These are phyloP conservation scores for Fragum whitleyi DNA, from an alignment of 2,888 invertebrate genomes.

Conservation along the genomic window DNA sequence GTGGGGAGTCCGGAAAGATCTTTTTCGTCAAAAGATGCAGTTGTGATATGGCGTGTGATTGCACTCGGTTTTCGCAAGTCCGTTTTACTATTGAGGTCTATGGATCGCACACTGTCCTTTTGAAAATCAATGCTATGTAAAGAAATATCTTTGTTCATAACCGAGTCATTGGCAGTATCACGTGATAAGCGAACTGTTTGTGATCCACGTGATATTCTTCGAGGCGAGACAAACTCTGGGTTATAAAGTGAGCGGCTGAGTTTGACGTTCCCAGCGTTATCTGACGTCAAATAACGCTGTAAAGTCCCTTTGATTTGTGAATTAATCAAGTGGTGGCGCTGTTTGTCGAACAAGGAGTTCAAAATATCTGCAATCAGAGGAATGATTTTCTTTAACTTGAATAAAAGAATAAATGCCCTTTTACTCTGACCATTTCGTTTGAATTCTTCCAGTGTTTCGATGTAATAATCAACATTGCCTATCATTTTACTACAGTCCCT, in stretches of 20 bases:
- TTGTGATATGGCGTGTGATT: constrained; percentile 13
- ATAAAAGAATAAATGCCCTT: constrained; percentile 11
- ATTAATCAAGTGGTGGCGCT: constrained; percentile 8
- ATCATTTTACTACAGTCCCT: constrained; percentile 5
- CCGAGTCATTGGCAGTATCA: background rate
- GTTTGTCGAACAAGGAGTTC: constrained; percentile 12
- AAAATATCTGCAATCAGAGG: constrained; percentile 12
- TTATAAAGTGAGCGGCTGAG: constrained; percentile 9
- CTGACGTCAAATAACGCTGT: constrained; percentile 10
- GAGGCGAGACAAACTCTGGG: background rate
- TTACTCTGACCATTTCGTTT: background rate
- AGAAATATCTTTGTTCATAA: background rate
- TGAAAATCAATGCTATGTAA: background rate
- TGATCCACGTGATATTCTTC: background rate
- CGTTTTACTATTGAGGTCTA: background rate
- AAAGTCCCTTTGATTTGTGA: constrained; percentile 1
- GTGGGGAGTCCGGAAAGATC: background rate
- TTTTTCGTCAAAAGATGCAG: constrained; percentile 17
- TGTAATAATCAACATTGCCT: background rate
- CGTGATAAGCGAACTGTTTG: background rate
- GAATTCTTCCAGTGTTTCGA: background rate
- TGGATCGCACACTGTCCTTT: background rate
- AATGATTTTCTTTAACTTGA: constrained; percentile 6
- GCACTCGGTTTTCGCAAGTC: constrained; percentile 4
- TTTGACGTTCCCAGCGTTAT: constrained; percentile 24